Evolutionary conservation across 2,888 invertebrate genomes (phyloP), one percentile per base, ranked within the genome.

Genomic region (Dryadula phaetusa): DNA sequence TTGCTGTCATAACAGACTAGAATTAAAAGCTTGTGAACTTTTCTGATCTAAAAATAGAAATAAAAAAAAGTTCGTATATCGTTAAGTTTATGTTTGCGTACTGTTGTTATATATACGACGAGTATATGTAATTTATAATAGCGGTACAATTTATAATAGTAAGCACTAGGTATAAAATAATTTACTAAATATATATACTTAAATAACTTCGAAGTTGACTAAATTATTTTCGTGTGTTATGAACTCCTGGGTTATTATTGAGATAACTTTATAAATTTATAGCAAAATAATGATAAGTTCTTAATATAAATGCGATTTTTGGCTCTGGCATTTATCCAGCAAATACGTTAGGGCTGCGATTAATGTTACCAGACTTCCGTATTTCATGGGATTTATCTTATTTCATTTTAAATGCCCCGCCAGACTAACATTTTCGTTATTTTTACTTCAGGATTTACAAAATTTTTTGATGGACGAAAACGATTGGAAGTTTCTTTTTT

Each of bases 181-280:
- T n/a, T n/a, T n/a, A n/a, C n/a, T n/a, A n/a, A n/a, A n/a, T n/a
- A n/a, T n/a, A n/a, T n/a, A n/a, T n/a, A n/a, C n/a, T n/a, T n/a
- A n/a, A n/a, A n/a, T n/a, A n/a, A n/a, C n/a, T n/a, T n/a, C n/a
- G n/a, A n/a, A n/a, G n/a, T n/a, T n/a, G n/a, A n/a, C n/a, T 81
- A 86, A 58, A 62, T 69, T 18, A 49, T 18, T 34, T 34, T 62
- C 28, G 28, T n/a, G 22, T 0, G 16, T 5, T 46, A 66, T 25
- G 18, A 28, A 46, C 66, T 46, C 42, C 53, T 37, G 22, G 10
- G 32, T 42, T 62, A 40, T 42, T 53, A 46, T 49, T 25, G 34
- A 28, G 58, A 65, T 62, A 58, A 44, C 20, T 53, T 32, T 16
- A 44, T 42, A 34, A 62, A 69, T 61, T 28, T 46, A 69, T 58